Conservation (phyloP, 1,140 invertebrate species). For the Leptinotarsa undecemlineata region DNA sequence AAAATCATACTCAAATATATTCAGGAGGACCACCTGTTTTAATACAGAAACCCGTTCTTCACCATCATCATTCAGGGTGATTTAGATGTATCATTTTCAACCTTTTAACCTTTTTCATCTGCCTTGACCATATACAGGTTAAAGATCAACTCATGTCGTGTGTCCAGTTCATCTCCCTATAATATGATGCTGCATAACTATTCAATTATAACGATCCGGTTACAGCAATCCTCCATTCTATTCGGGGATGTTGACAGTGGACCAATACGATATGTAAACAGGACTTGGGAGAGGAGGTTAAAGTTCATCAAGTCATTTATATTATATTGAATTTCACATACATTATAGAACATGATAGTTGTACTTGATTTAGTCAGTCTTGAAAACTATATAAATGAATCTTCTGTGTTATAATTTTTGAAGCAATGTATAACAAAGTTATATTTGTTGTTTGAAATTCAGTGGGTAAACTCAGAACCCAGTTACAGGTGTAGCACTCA, state of each 20-base stretch:
- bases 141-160: conserved; percentile 30
- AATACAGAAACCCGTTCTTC: neutral
- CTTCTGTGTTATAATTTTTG: too few species aligned
- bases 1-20: too few species aligned
- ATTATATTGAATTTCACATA: neutral
- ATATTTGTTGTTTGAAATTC: too few species aligned
- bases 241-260: conserved; percentile 26
- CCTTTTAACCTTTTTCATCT: too few species aligned
- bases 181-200: neutral
- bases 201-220: conserved; percentile 7
- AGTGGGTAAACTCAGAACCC: too few species aligned
- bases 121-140: conserved; percentile 9
- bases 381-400: neutral
- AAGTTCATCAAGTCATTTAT: neutral
- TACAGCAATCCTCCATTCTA: neutral
- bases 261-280: conserved; percentile 21
- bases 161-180: conserved; percentile 26
- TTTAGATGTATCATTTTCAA: too few species aligned
- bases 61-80: neutral
- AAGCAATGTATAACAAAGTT: too few species aligned
- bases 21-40: too few species aligned
- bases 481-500: too few species aligned
- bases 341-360: neutral
- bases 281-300: neutral
- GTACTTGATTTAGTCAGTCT: neutral